phyloP scores from a whole-genome alignment of 1,140 invertebrate species.

The Araneus ventricosus region DNA sequence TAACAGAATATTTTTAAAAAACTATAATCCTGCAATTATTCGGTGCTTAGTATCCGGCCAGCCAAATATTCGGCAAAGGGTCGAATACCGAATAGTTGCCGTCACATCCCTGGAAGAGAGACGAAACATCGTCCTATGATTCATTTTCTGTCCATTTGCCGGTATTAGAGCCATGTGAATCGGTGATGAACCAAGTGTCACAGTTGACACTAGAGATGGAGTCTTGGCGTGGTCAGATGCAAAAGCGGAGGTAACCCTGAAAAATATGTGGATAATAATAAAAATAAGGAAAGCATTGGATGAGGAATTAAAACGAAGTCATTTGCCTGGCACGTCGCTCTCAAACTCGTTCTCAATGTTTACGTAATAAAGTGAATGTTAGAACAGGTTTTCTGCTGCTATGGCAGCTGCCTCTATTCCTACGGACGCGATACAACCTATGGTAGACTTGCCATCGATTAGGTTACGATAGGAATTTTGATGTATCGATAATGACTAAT shows the following conservation, averaged over 20 bases:
- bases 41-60: no score
- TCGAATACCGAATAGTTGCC: no score
- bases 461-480: slow-evolving; percentile 68
- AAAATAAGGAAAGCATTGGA: slow-evolving; percentile 69
- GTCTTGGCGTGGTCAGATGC: slow-evolving; percentile 54
- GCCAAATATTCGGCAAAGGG: no score
- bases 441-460: slow-evolving; percentile 63
- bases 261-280: slow-evolving; percentile 56
- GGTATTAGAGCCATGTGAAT: background rate
- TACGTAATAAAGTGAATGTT: slow-evolving; percentile 75
- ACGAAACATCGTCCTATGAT: background rate
- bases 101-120: background rate
- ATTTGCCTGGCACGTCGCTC: slow-evolving; percentile 72
- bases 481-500: slow-evolving; percentile 68
- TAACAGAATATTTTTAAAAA: no score
- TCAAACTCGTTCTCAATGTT: slow-evolving; percentile 75
- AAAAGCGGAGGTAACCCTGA: slow-evolving; percentile 47
- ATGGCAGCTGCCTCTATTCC: slow-evolving; percentile 28
- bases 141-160: background rate
- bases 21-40: no score
- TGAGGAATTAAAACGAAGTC: slow-evolving; percentile 74
- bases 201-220: background rate
- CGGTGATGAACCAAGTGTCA: slow-evolving; percentile 24
- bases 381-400: slow-evolving; percentile 67
- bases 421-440: slow-evolving; percentile 34